Evolutionary conservation across 2,113 vertebrate genomes (phyloP).

Genomic region (Dolichallabes microphthalmus): DNA sequence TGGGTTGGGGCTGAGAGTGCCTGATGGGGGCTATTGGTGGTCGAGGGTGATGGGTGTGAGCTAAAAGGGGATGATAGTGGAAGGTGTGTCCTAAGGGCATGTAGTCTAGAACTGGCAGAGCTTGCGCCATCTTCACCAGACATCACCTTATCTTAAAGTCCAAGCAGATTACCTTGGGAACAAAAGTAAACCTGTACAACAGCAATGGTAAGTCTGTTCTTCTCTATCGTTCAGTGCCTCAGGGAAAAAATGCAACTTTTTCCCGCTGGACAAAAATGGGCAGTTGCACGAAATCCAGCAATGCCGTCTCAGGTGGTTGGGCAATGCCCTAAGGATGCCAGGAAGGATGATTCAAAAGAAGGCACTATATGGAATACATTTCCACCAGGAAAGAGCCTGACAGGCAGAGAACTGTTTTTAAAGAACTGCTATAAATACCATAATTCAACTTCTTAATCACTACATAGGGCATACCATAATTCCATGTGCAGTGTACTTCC

Average conservation of each 20-base stretch:
- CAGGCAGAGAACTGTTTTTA: background rate
- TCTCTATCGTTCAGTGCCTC: background rate
- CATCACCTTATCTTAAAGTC: background rate
- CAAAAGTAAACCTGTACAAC: background rate
- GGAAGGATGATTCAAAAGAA: too few species aligned
- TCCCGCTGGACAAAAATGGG: background rate
- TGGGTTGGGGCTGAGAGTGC: too few species aligned
- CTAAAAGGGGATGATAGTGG: too few species aligned
- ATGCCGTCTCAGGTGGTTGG: background rate
- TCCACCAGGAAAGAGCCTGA: too few species aligned
- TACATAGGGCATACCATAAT: background rate
- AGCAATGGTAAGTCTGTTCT: background rate
- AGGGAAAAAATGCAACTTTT: background rate
- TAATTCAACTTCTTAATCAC: background rate
- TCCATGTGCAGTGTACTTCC: background rate
- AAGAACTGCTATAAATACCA: background rate
- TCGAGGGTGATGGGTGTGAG: background rate
- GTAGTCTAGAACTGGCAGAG: background rate
- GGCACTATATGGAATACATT: too few species aligned
- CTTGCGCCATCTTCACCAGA: slow-evolving; percentile 3
- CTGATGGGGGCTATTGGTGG: too few species aligned
- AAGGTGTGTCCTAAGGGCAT: background rate
- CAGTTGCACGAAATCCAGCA: background rate
- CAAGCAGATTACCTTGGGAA: slow-evolving; percentile 3
- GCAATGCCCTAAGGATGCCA: background rate